Conservation (phyloP, 2,888 invertebrate genomes). For the Agonopterix heracliana region DNA sequence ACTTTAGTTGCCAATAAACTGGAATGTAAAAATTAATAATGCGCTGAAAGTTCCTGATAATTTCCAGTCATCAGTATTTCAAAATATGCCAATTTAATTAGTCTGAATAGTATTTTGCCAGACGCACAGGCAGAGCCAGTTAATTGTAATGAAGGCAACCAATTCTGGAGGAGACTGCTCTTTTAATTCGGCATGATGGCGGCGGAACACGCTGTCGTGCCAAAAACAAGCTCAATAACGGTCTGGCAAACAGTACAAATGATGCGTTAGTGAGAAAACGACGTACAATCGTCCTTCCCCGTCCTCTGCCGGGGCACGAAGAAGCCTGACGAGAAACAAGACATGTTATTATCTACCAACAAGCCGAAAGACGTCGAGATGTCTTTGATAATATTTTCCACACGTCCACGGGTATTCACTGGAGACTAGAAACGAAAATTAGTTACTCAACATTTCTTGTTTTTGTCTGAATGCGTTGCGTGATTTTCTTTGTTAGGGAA, state of each 20-base stretch:
- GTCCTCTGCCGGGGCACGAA: slow-evolving; percentile 26
- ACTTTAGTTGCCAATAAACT: no score
- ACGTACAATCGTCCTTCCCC: slow-evolving; percentile 43
- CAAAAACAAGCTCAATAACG: slow-evolving; percentile 72
- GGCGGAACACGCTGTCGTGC: slow-evolving; percentile 56
- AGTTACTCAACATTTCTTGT: slow-evolving; percentile 71
- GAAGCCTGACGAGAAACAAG: slow-evolving; percentile 60
- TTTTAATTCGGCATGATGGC: slow-evolving; percentile 62
- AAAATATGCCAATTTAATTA: slow-evolving; percentile 65
- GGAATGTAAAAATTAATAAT: no score
- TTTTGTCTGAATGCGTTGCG: slow-evolving; percentile 63
- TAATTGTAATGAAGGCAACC: slow-evolving; percentile 68
- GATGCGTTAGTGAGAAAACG: slow-evolving; percentile 69
- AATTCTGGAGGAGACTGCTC: slow-evolving; percentile 56
- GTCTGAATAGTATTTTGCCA: slow-evolving; percentile 70
- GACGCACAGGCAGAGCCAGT: slow-evolving; percentile 68
- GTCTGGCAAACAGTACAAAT: slow-evolving; percentile 71
- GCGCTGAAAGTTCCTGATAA: no score
- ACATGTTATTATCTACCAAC: slow-evolving; percentile 71
- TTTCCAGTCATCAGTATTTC: slow-evolving; percentile 14
- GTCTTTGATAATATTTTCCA: slow-evolving; percentile 66
- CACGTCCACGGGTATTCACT: slow-evolving; percentile 70
- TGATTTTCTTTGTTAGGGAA: slow-evolving; percentile 72
- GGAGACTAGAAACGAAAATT: slow-evolving; percentile 72
- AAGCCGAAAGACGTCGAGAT: slow-evolving; percentile 60